phyloP scores from a whole-genome alignment of 2,113 vertebrate species.

The Zosterops lateralis region DNA sequence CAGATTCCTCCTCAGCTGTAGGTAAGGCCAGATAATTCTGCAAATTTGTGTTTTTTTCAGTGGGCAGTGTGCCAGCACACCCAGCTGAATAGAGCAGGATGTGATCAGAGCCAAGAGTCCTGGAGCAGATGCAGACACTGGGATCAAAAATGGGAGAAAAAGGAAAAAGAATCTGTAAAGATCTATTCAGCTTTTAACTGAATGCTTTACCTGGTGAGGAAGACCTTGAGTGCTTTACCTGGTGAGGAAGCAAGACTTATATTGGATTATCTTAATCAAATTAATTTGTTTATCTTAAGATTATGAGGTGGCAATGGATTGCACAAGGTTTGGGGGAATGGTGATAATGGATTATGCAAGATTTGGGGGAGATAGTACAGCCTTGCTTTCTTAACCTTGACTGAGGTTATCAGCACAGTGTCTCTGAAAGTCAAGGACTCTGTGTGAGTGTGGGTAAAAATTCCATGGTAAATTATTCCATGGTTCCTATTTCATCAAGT shows the following conservation, averaged over 20 bases:
- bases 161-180: background rate
- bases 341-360: background rate
- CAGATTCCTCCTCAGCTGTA: background rate
- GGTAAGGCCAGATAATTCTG: background rate
- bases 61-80: background rate
- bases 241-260: background rate
- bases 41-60: background rate
- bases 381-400: background rate
- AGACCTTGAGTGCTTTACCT: background rate
- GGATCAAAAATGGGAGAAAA: background rate
- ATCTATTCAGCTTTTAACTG: background rate
- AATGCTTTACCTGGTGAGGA: background rate
- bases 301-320: background rate
- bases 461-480: background rate
- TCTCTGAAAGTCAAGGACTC: background rate
- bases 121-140: background rate
- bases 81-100: background rate
- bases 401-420: background rate
- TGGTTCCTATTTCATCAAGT: background rate
- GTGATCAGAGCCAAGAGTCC: background rate
- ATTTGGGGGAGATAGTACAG: background rate
- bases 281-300: background rate
- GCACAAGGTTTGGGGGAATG: background rate
- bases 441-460: background rate
- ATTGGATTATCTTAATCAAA: background rate